Percentiles rank a stretch among this genome's conserved stretches.
phyloP scores from a whole-genome alignment of 2,888 invertebrate species.

The Oxyteleia sp. region DNA sequence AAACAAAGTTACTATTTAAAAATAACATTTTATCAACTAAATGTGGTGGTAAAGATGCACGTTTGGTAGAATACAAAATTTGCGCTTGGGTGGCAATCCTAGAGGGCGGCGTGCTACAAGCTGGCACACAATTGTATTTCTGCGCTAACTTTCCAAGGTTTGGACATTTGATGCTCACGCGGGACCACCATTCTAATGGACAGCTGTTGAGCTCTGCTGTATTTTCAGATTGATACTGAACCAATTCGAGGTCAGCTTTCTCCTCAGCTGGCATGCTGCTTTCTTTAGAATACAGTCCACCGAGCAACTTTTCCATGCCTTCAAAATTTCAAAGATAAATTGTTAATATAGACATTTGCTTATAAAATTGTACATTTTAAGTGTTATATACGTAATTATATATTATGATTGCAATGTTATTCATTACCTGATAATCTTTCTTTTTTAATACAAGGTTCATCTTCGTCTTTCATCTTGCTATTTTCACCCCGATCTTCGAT shows the following conservation, averaged over 20 bases:
- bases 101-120: slow-evolving; percentile 86
- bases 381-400: no score
- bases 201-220: slow-evolving; percentile 87
- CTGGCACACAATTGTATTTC: slow-evolving; percentile 88
- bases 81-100: slow-evolving; percentile 86
- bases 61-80: slow-evolving; percentile 84
- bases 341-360: no score
- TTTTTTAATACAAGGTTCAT: slow-evolving; percentile 83
- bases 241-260: slow-evolving; percentile 87
- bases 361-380: no score
- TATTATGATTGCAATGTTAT: no score
- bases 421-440: slow-evolving; percentile 84
- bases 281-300: slow-evolving; percentile 82
- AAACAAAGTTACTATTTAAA: slow-evolving; percentile 85
- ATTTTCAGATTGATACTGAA: slow-evolving; percentile 88
- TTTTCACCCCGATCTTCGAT: slow-evolving; percentile 82
- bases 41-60: slow-evolving; percentile 86
- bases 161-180: slow-evolving; percentile 86
- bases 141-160: slow-evolving; percentile 86
- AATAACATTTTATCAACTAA: slow-evolving; percentile 86
- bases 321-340: no score
- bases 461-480: slow-evolving; percentile 77
- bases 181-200: slow-evolving; percentile 88
- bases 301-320: slow-evolving; percentile 88
- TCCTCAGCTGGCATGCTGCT: slow-evolving; percentile 86